Evolutionary conservation across 2,797 vertebrate genomes (phyloP).

Genomic region (Protosalanx chinensis): DNA sequence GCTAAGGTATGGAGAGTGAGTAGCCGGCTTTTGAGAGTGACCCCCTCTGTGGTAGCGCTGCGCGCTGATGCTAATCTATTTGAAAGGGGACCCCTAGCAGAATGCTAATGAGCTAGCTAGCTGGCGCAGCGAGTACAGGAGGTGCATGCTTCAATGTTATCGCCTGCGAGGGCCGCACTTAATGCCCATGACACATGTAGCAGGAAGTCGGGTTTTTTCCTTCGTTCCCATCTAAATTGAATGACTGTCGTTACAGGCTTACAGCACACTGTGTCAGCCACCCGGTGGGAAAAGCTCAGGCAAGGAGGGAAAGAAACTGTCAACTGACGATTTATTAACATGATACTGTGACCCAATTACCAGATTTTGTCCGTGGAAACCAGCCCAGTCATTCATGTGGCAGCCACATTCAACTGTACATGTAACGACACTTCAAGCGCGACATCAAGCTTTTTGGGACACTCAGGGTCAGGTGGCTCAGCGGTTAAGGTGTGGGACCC

Average conservation of each 20-base stretch:
- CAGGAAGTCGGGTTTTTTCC: slow-evolving; percentile 45
- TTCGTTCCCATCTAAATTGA: neutral
- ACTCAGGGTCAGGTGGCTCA: neutral
- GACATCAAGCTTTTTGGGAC: neutral
- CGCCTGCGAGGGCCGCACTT: slow-evolving; percentile 39
- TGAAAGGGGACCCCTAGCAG: slow-evolving; percentile 55
- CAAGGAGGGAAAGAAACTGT: too few relatives aligned
- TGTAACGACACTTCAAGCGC: neutral
- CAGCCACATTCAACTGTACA: neutral
- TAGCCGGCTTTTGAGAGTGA: slow-evolving; percentile 55
- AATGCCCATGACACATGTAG: slow-evolving; percentile 46
- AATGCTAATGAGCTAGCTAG: slow-evolving; percentile 60
- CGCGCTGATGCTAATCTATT: slow-evolving; percentile 56
- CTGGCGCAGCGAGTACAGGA: slow-evolving; percentile 27
- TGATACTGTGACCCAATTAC: too few relatives aligned
- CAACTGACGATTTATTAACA: too few relatives aligned
- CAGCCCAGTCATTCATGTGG: neutral
- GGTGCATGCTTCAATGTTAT: slow-evolving; percentile 42
- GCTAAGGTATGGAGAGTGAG: slow-evolving; percentile 21
- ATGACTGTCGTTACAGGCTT: slow-evolving; percentile 6
- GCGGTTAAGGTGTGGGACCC: too few relatives aligned
- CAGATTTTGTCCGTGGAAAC: neutral
- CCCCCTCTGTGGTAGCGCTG: slow-evolving; percentile 56
- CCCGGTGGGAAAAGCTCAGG: neutral
- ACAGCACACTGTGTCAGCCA: neutral